A percentile compares a stretch with the other conserved stretches of the same genome.
phyloP scores from a whole-genome alignment of 53 echinoderm and acorn worm species.

The Echinometra lucunter region DNA sequence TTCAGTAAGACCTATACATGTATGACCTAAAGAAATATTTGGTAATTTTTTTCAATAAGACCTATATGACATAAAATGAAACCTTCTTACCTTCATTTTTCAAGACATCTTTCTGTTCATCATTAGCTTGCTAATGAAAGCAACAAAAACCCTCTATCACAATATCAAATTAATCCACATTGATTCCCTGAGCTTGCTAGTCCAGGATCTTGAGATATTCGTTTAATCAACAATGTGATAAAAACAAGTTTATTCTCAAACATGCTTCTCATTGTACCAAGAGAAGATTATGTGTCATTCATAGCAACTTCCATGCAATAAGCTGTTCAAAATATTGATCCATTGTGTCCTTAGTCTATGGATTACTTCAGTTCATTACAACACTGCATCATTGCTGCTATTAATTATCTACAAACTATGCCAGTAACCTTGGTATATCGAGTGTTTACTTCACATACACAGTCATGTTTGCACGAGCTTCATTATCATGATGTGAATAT shows the following conservation, averaged over 20 bases:
- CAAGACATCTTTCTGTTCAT: too few relatives aligned
- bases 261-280: background rate
- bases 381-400: background rate
- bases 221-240: background rate
- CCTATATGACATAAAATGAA: too few relatives aligned
- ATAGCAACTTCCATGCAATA: constrained; percentile 18
- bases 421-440: background rate
- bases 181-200: background rate
- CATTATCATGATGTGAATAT: background rate
- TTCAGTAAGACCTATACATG: too few relatives aligned
- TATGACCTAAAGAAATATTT: too few relatives aligned
- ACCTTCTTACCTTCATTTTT: too few relatives aligned
- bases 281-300: constrained; percentile 1
- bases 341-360: constrained; percentile 2
- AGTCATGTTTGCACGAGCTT: background rate
- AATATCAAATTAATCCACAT: background rate
- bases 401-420: constrained; percentile 17
- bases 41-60: too few relatives aligned
- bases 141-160: background rate
- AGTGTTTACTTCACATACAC: background rate
- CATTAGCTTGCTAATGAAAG: too few relatives aligned
- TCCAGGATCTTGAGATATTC: constrained; percentile 5
- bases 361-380: constrained; percentile 16
- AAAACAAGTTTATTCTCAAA: background rate
- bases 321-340: constrained; percentile 51